Conservation (phyloP, 2,888 invertebrate species). For the Disparrhopalites patrizii region DNA sequence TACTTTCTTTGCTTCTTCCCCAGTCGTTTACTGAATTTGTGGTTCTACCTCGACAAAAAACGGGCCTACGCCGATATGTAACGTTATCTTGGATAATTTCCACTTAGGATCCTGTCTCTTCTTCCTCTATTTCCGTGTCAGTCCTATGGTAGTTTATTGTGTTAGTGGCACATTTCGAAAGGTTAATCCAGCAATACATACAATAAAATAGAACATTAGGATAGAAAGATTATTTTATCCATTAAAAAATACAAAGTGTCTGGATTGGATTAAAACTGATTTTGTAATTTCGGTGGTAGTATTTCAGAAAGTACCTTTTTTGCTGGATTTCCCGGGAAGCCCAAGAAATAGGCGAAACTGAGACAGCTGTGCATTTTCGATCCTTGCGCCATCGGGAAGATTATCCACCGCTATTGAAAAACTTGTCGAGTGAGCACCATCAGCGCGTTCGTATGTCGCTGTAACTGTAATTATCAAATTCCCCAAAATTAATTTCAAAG, state of each 20-base stretch:
- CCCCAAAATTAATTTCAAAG: too few relatives aligned
- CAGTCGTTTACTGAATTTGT: constrained; percentile 74
- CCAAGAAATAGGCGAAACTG: too few relatives aligned
- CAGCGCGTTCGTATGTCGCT: too few relatives aligned
- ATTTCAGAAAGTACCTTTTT: constrained; percentile 84
- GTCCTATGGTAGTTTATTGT: constrained; percentile 88
- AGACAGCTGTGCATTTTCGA: too few relatives aligned
- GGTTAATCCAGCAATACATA: too few relatives aligned
- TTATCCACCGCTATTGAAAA: too few relatives aligned
- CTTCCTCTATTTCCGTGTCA: constrained; percentile 87
- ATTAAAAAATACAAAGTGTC: too few relatives aligned
- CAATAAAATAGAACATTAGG: too few relatives aligned
- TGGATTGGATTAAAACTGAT: not conserved
- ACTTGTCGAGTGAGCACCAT: too few relatives aligned
- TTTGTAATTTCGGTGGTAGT: constrained; percentile 49
- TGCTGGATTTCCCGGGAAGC: constrained; percentile 57
- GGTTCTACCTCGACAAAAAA: constrained; percentile 74
- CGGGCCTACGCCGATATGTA: constrained; percentile 58
- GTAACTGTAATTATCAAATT: too few relatives aligned
- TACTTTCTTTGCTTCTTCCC: constrained; percentile 82
- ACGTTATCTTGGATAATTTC: constrained; percentile 71
- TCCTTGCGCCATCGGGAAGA: too few relatives aligned
- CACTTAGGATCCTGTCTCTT: constrained; percentile 77
- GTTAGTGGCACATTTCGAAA: constrained; percentile 88
- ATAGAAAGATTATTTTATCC: too few relatives aligned